These are phyloP conservation scores for Osmerus mordax DNA, from an alignment of 2,113 vertebrate genomes.

Conservation along the genomic window DNA sequence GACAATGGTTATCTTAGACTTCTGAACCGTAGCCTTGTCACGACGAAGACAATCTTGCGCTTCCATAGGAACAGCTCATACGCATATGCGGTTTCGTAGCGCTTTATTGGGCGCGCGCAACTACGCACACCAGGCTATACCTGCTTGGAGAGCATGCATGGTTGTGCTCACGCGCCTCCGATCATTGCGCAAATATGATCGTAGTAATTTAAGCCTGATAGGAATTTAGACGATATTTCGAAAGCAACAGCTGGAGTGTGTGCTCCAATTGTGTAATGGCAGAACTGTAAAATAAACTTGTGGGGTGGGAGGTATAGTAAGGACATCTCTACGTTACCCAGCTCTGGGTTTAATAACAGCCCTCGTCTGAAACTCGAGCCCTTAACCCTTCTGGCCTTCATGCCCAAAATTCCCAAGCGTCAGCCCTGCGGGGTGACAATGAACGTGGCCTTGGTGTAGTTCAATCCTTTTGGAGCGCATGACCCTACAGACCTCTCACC, in stretches of 20 bases:
- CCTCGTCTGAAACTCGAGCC: constrained; percentile 55
- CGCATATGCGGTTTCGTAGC: no score
- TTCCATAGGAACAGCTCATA: no score
- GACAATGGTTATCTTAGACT: no score
- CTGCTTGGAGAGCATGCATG: no score
- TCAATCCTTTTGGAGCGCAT: neutral
- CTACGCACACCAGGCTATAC: no score
- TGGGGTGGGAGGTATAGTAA: constrained; percentile 4
- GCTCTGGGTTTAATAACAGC: constrained; percentile 47
- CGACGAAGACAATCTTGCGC: no score
- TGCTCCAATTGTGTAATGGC: constrained; percentile 4
- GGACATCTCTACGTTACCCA: neutral
- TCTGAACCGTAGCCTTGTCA: no score
- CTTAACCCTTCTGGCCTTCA: constrained; percentile 47
- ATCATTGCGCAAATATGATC: no score
- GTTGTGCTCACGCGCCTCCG: no score
- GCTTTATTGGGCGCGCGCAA: no score
- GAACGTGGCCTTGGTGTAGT: constrained; percentile 52
- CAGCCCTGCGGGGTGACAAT: constrained; percentile 47
- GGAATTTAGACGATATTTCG: neutral
- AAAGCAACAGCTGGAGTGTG: constrained; percentile 18
- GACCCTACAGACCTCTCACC: constrained; percentile 5
- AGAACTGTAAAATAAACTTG: constrained; percentile 36
- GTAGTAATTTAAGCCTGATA: neutral
- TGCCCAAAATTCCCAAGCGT: constrained; percentile 61